phyloP scores from a whole-genome alignment of 1,140 invertebrate species.

The Lethocerus indicus region DNA sequence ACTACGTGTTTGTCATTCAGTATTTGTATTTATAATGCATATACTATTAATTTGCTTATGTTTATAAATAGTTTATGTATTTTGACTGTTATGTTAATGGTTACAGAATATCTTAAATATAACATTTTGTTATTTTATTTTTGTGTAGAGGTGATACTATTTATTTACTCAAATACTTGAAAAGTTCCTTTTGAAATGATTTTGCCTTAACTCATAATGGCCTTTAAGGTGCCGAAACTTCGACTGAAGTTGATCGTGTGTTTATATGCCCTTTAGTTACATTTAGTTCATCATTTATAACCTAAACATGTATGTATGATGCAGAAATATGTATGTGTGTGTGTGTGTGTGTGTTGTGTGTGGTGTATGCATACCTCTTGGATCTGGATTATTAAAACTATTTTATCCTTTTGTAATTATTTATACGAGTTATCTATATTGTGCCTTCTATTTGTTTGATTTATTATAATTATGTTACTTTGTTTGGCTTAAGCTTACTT shows the following conservation, averaged over 20 bases:
- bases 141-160: neutral
- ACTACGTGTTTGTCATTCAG: too few relatives aligned
- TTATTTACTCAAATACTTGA: conserved; percentile 5
- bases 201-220: conserved; percentile 17
- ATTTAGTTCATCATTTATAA: neutral
- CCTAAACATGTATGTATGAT: neutral
- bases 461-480: neutral
- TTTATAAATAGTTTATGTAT: neutral
- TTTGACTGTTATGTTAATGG: neutral
- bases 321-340: too few relatives aligned
- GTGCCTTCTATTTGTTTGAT: neutral
- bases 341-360: neutral
- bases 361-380: neutral
- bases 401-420: neutral
- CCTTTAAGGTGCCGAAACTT: conserved; percentile 12
- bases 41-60: conserved; percentile 1
- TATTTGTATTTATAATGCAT: neutral
- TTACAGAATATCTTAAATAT: neutral
- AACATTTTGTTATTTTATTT: conserved; percentile 1
- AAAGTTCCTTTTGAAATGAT: conserved; percentile 15
- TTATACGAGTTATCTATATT: neutral
- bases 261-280: neutral
- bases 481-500: neutral
- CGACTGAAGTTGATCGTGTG: neutral
- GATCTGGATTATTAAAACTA: neutral